Conservation (phyloP, 2,888 invertebrate species). For the Amphipoea lucens region DNA sequence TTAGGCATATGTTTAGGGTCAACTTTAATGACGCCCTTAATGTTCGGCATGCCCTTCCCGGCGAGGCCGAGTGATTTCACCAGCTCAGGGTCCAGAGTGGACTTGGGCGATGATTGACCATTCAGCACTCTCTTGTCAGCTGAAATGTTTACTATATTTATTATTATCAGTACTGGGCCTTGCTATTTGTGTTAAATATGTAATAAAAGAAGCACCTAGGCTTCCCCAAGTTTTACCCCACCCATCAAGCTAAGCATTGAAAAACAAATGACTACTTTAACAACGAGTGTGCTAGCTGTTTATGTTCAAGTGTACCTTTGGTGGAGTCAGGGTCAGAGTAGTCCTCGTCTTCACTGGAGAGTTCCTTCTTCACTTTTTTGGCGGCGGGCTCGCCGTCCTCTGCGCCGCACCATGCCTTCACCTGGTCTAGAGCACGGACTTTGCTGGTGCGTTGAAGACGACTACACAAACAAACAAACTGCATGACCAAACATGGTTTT, state of each 20-base stretch:
- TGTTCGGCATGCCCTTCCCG: conserved; percentile 89
- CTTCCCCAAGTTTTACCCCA: neutral
- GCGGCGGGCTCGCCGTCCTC: conserved; percentile 84
- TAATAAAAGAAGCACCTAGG: conserved; percentile 30
- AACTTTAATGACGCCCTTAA: conserved; percentile 93
- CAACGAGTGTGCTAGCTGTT: conserved; percentile 39
- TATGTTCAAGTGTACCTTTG: conserved; percentile 69
- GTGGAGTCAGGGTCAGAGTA: conserved; percentile 85
- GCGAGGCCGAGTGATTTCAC: conserved; percentile 89
- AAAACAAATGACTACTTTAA: neutral
- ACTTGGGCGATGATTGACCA: conserved; percentile 86
- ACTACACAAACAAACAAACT: conserved; percentile 74
- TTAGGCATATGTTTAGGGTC: conserved; percentile 93
- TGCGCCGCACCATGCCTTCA: conserved; percentile 95
- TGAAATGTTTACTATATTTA: conserved; percentile 72
- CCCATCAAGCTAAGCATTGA: conserved; percentile 1
- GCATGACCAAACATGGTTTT: neutral
- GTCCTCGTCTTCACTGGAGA: conserved; percentile 89
- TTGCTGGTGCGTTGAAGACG: conserved; percentile 94
- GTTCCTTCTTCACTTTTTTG: conserved; percentile 90
- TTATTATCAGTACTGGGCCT: conserved; percentile 61
- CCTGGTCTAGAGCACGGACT: conserved; percentile 94
- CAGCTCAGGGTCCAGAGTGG: conserved; percentile 88
- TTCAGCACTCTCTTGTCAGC: conserved; percentile 87
- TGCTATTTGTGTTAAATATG: conserved; percentile 39